phyloP scores from a whole-genome alignment of 92 coral and sea anemone genomes.

The Heteractis magnifica region DNA sequence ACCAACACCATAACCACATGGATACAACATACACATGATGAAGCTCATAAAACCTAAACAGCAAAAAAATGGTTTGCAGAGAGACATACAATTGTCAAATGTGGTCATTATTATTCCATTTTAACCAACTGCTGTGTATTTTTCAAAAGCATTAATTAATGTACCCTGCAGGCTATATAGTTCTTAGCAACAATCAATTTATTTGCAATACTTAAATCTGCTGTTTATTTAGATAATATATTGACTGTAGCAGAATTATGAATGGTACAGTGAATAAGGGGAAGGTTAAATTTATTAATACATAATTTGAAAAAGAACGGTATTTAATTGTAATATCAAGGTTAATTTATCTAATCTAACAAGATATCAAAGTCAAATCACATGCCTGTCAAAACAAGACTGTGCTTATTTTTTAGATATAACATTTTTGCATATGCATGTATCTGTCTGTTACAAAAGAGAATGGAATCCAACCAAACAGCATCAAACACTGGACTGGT shows the following conservation, averaged over 20 bases:
- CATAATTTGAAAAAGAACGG: neutral
- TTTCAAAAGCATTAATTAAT: too few relatives aligned
- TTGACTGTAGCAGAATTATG: neutral
- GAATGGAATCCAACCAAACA: neutral
- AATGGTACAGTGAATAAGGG: neutral
- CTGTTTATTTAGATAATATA: neutral
- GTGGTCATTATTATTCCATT: too few relatives aligned
- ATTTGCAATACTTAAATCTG: neutral
- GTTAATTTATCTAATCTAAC: neutral
- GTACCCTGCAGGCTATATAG: neutral
- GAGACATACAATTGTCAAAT: too few relatives aligned
- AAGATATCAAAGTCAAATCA: neutral
- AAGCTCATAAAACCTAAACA: too few relatives aligned
- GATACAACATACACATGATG: too few relatives aligned
- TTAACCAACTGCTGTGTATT: too few relatives aligned
- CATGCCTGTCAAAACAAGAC: constrained; percentile 1
- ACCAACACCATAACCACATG: too few relatives aligned
- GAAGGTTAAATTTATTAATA: neutral
- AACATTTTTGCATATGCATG: neutral
- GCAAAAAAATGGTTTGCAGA: too few relatives aligned
- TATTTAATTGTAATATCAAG: neutral
- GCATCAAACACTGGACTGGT: neutral
- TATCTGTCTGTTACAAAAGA: neutral
- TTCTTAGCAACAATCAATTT: neutral
- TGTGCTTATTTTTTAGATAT: neutral